phyloP scores from a whole-genome alignment of 2,888 invertebrate species.

The Saturnia pavonia region DNA sequence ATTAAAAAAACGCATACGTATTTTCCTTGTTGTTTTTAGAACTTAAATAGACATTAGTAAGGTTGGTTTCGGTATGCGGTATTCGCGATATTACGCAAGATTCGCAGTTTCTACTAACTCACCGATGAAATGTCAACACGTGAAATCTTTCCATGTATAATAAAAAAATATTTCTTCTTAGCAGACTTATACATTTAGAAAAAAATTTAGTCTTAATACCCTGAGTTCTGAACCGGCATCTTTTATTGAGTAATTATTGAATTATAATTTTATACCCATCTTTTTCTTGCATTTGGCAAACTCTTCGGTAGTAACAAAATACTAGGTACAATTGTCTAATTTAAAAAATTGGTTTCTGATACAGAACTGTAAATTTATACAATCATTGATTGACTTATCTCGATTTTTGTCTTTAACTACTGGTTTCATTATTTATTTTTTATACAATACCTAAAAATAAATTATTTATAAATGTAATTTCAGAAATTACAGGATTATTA shows the following conservation, averaged over 20 bases:
- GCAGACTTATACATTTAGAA: neutral
- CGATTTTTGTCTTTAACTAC: neutral
- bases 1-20: conserved; percentile 13
- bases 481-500: too few species aligned
- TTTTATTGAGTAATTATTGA: neutral
- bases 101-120: neutral
- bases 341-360: too few species aligned
- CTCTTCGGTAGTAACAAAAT: neutral
- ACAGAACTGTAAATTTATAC: too few species aligned
- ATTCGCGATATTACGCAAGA: conserved; percentile 24
- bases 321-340: neutral
- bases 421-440: neutral
- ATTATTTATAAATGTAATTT: too few species aligned
- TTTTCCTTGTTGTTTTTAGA: conserved; percentile 13
- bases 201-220: neutral
- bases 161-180: neutral
- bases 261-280: neutral
- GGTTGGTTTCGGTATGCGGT: conserved; percentile 26
- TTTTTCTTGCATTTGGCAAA: neutral
- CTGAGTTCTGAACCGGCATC: neutral
- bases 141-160: neutral
- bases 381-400: neutral
- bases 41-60: conserved; percentile 13
- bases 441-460: too few species aligned
- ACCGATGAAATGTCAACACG: neutral